Evolutionary conservation across 2,113 vertebrate species (phyloP), one percentile per base, ranked within the genome.

Genomic region (Sebastes schlegelii): DNA sequence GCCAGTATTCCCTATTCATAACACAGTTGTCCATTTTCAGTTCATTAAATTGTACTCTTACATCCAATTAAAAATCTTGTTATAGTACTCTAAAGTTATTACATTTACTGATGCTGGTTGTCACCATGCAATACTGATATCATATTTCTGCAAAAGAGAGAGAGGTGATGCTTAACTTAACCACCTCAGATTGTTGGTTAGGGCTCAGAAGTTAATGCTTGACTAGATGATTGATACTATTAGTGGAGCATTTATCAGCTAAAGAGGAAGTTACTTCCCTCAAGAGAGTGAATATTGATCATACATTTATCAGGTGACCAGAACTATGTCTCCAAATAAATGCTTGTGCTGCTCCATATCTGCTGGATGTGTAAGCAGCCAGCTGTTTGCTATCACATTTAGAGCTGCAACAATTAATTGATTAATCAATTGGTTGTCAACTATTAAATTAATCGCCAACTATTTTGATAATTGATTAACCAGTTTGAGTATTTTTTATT

Each of bases 101-200:
- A 49, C 23, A n/a, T 51, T 14, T n/a, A 42, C 43, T 63, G 72
- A 45, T 70, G 14, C 26, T 34, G 62, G 42, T 5, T 23, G 1
- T 54, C 58, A 55, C 43, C 52, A 26, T 64, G 10, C 60, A 16
- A 23, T 57, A 40, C 19, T 52, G n/a, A 17, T 12, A 16, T 51
- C 51, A 49, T 23, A 67, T 72, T 42, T 42, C 43, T 66, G 23
- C 3, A 21, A 26, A 3, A 6, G 40, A 49, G 23, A 8, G 6
- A 51, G 63, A 77, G 62, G 26, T 67, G 12, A 64, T 42, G 23
- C 21, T 62, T 45, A 48, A 76, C 7, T 62, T 14, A 46, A 62
- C 48, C 52, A 48, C n/a, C 13, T 70, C 71, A 34, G 42, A 76
- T 2, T 65, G 8, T 48, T 69, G 26, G 40, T 43, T 34, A 51